Evolutionary conservation across 2,888 invertebrate genomes (phyloP).

Genomic region (Eumerus sabulonum): DNA sequence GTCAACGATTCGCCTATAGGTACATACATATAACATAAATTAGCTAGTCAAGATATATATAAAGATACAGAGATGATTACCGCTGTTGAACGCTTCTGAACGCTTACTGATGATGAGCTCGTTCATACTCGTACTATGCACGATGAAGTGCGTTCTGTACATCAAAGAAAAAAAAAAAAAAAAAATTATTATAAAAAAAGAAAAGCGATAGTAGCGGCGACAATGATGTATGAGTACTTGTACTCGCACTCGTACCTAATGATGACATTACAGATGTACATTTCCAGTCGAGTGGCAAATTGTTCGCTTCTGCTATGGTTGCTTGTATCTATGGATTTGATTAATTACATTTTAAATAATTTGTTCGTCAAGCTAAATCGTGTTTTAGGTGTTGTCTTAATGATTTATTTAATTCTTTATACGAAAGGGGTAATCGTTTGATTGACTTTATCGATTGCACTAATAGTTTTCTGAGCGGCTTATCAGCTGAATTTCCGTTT

Average conservation of each 20-base stretch:
- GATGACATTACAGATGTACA: conserved; percentile 56
- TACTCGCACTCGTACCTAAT: conserved; percentile 34
- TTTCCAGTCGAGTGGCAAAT: conserved; percentile 34
- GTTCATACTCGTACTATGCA: neutral
- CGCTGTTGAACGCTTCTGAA: no score
- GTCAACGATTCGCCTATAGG: conserved; percentile 36
- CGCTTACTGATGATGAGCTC: no score
- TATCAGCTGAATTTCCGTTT: no score
- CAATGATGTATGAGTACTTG: no score
- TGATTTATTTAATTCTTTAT: conserved; percentile 6
- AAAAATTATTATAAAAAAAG: neutral
- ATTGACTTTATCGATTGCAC: conserved; percentile 27
- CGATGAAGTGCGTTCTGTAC: neutral
- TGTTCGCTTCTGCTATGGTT: conserved; percentile 20
- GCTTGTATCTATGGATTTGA: conserved; percentile 41
- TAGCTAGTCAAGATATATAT: conserved; percentile 5
- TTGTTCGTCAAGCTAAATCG: conserved; percentile 28
- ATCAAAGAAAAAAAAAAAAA: neutral
- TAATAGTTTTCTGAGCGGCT: conserved; percentile 1
- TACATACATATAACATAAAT: conserved; percentile 4
- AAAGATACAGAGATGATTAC: neutral
- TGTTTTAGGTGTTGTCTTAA: neutral
- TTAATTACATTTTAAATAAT: conserved; percentile 62
- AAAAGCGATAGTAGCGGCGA: neutral
- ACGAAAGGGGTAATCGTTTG: conserved; percentile 13